These are phyloP conservation scores for Cerastis rubricosa DNA, from an alignment of 2,888 invertebrate genomes.

Conservation along the genomic window DNA sequence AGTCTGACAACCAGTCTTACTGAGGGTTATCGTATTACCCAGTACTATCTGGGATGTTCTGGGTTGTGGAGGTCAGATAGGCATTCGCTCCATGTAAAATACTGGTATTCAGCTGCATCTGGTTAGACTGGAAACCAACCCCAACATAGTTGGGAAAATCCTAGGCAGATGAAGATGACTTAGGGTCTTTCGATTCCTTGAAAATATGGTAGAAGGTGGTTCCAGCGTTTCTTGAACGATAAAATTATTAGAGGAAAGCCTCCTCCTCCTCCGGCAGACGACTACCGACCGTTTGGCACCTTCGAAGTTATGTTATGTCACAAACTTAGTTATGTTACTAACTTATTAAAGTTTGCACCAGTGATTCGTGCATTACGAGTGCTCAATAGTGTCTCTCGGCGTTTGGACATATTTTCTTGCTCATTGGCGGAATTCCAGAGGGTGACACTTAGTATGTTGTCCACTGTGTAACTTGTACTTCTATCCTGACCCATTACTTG, in stretches of 20 bases:
- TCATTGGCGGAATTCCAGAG: too few species aligned
- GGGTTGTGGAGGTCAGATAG: too few species aligned
- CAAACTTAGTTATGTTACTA: too few species aligned
- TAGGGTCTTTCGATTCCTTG: neutral
- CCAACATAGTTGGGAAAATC: neutral
- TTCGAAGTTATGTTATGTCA: neutral
- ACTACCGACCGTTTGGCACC: neutral
- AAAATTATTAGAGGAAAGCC: neutral
- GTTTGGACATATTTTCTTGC: too few species aligned
- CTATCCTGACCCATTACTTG: too few species aligned
- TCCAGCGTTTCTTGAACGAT: neutral
- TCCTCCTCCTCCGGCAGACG: too few species aligned
- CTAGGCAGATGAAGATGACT: neutral
- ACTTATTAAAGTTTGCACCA: too few species aligned
- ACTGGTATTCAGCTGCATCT: neutral
- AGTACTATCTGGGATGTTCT: neutral
- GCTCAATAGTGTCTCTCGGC: too few species aligned
- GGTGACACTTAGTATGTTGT: too few species aligned
- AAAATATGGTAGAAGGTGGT: neutral
- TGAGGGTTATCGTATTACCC: neutral
- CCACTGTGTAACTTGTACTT: too few species aligned
- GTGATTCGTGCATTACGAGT: too few species aligned
- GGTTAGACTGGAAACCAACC: neutral
- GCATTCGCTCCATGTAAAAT: neutral
- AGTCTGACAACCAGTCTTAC: neutral